Conservation (phyloP, 2,888 invertebrate genomes). For the Monopis laevigella region DNA sequence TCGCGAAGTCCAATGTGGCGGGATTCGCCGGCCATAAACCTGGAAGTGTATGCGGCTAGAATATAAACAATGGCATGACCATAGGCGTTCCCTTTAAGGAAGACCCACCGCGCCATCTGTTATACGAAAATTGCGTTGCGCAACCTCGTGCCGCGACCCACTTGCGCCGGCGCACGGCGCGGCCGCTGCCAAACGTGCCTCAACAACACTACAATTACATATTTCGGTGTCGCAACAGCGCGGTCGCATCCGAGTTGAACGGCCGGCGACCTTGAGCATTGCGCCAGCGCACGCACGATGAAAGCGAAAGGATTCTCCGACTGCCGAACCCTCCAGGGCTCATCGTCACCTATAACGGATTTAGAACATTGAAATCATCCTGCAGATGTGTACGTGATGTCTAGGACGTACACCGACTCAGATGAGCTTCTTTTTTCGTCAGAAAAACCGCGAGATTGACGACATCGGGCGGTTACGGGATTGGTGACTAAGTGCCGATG, state of each 20-base stretch:
- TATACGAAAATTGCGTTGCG: conserved; percentile 47
- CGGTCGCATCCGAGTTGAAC: conserved; percentile 67
- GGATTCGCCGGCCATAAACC: no score
- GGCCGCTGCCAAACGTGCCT: conserved; percentile 58
- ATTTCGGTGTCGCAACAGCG: conserved; percentile 61
- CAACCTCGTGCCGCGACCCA: conserved; percentile 53
- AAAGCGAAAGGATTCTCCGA: conserved; percentile 54
- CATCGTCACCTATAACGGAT: no score
- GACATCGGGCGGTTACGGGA: no score
- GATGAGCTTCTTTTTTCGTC: no score
- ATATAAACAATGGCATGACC: no score
- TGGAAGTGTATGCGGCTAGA: no score
- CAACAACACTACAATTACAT: conserved; percentile 64
- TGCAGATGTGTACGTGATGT: no score
- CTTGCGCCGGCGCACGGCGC: conserved; percentile 44
- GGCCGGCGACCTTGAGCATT: conserved; percentile 63
- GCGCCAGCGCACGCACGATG: conserved; percentile 32
- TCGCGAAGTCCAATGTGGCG: no score
- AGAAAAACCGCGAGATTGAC: no score
- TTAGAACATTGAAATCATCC: no score
- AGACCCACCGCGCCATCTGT: conserved; percentile 58
- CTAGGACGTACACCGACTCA: no score
- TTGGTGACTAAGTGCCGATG: no score
- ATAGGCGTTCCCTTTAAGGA: conserved; percentile 45
- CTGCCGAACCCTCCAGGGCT: not conserved